Conservation (phyloP, 2,888 invertebrate species). For the Drosophila anomalata region DNA sequence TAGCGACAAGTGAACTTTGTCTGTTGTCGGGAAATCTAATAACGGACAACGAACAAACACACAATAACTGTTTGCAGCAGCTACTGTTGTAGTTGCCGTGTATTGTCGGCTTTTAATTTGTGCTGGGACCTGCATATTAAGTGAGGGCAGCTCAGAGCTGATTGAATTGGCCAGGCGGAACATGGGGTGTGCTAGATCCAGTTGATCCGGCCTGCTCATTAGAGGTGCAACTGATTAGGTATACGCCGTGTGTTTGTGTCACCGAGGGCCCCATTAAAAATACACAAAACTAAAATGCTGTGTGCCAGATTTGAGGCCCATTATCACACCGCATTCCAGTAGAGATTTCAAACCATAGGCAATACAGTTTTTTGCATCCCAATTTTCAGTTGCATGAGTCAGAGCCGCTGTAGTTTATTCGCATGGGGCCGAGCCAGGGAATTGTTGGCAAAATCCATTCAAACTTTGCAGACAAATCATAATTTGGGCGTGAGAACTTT, state of each 20-base stretch:
- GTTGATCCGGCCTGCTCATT: slow-evolving; percentile 23
- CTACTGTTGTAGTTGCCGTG: slow-evolving; percentile 9
- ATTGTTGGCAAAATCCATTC: slow-evolving; percentile 34
- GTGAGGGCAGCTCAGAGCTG: slow-evolving; percentile 44
- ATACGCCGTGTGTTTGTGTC: slow-evolving; percentile 18
- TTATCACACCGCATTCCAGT: slow-evolving; percentile 7
- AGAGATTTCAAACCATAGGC: background rate
- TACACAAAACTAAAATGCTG: slow-evolving; percentile 22
- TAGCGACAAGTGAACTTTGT: slow-evolving; percentile 59
- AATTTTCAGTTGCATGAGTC: slow-evolving; percentile 42
- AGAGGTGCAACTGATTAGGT: slow-evolving; percentile 32
- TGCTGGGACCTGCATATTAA: slow-evolving; percentile 70
- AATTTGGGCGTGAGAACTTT: slow-evolving; percentile 27
- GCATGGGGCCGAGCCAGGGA: slow-evolving; percentile 2
- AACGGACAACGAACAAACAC: slow-evolving; percentile 51
- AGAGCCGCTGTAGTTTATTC: slow-evolving; percentile 31
- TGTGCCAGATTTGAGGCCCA: background rate
- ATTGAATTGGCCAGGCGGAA: slow-evolving; percentile 53
- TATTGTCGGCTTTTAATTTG: slow-evolving; percentile 66
- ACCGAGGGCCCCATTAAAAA: slow-evolving; percentile 12
- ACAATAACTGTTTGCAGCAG: slow-evolving; percentile 51
- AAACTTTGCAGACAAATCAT: slow-evolving; percentile 50
- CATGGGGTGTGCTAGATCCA: slow-evolving; percentile 17
- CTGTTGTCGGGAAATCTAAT: slow-evolving; percentile 67
- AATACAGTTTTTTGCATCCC: slow-evolving; percentile 14